phyloP scores from a whole-genome alignment of 2,888 invertebrate genomes.

The Metopia argyrocephala region DNA sequence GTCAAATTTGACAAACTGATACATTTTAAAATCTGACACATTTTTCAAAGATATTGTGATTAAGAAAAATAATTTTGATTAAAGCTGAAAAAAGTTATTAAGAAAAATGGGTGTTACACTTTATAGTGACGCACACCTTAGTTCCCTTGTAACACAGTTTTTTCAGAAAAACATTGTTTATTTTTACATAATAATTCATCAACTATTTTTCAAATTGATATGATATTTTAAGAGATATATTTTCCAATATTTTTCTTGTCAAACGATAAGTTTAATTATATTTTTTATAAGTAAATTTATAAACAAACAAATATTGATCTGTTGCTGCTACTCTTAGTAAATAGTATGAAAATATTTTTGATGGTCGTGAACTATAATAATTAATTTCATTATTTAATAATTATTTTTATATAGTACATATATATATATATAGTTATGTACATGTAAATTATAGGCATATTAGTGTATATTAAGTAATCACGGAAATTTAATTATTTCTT shows the following conservation, averaged over 20 bases:
- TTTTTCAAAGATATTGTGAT: too few species aligned
- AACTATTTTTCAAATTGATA: slow-evolving; percentile 5
- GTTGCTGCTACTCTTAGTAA: slow-evolving; percentile 22
- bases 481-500: background rate
- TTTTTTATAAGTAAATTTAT: background rate
- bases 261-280: background rate
- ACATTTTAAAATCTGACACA: too few species aligned
- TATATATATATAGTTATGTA: too few species aligned
- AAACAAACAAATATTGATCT: background rate
- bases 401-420: background rate
- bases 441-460: too few species aligned
- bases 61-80: too few species aligned
- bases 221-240: background rate
- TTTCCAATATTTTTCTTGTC: slow-evolving; percentile 18
- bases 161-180: slow-evolving; percentile 16
- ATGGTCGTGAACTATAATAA: background rate
- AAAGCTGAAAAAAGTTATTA: too few species aligned
- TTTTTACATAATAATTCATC: background rate
- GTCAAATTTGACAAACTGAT: too few species aligned
- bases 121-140: too few species aligned
- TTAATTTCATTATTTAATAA: background rate
- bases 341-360: background rate
- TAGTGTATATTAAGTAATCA: too few species aligned
- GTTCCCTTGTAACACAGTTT: slow-evolving; percentile 1
- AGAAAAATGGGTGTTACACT: too few species aligned